Conservation (phyloP, 2,888 invertebrate genomes). For the Artemia sinica region DNA sequence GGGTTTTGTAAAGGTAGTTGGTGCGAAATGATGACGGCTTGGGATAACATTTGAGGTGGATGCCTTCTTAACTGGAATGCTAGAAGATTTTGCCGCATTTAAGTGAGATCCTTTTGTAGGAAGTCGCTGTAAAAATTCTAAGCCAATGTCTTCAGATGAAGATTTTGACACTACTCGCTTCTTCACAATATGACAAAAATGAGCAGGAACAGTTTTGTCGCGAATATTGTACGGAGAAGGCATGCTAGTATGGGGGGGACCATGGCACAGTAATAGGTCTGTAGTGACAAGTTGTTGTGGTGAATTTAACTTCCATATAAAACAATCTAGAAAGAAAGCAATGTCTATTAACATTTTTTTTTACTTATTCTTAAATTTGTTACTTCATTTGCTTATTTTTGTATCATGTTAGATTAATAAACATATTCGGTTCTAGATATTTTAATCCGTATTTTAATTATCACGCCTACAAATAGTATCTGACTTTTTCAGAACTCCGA, state of each 20-base stretch:
- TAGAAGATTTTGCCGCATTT: neutral
- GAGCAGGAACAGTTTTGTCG: conserved; percentile 5
- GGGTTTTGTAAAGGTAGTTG: neutral
- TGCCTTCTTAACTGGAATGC: conserved; percentile 1
- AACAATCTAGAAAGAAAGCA: too few relatives aligned
- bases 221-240: conserved; percentile 11
- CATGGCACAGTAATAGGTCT: conserved; percentile 6
- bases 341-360: too few relatives aligned
- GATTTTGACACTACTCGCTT: neutral
- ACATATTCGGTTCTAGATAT: too few relatives aligned
- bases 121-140: neutral
- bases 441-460: too few relatives aligned
- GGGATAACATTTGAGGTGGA: neutral
- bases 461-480: too few relatives aligned
- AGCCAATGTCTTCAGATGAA: conserved; percentile 1
- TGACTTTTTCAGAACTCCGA: too few relatives aligned
- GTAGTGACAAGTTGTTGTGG: neutral
- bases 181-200: conserved; percentile 5
- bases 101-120: neutral
- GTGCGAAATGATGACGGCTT: neutral
- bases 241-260: conserved; percentile 2
- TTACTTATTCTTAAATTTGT: too few relatives aligned
- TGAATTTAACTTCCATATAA: neutral
- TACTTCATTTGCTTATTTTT: too few relatives aligned
- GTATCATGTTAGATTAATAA: too few relatives aligned